Evolutionary conservation across 1,140 invertebrate genomes (phyloP).

Genomic region (Eupristina koningsbergeri): DNA sequence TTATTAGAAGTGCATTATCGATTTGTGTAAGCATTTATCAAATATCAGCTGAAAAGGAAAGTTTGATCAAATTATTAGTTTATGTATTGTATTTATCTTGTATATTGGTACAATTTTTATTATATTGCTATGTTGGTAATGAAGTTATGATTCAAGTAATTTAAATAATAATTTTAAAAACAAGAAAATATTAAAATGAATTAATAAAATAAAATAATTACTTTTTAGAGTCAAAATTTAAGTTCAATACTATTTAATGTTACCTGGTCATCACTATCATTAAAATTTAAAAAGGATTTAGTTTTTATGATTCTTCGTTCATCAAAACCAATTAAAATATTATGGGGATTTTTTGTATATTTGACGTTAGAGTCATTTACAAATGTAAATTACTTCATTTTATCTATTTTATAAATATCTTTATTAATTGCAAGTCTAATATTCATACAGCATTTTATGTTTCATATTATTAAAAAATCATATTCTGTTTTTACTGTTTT

Average conservation of each 20-base stretch:
- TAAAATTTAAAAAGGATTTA: slow-evolving; percentile 6
- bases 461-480: slow-evolving; percentile 38
- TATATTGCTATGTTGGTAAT: slow-evolving; percentile 38
- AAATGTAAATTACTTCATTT: neutral
- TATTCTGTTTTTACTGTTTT: slow-evolving; percentile 40
- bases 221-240: slow-evolving; percentile 17
- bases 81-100: slow-evolving; percentile 16
- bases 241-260: neutral
- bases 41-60: neutral
- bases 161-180: neutral
- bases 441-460: neutral
- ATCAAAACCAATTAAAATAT: neutral
- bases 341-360: neutral
- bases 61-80: neutral
- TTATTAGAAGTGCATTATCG: slow-evolving; percentile 7
- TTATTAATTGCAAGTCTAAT: neutral
- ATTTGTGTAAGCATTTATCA: slow-evolving; percentile 36
- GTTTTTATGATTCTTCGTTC: neutral
- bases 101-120: slow-evolving; percentile 22
- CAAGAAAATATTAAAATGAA: neutral
- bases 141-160: slow-evolving; percentile 14
- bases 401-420: neutral
- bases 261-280: neutral
- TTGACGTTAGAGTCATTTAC: slow-evolving; percentile 26
- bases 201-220: neutral